These are phyloP conservation scores for Leucophora obtusa DNA, from an alignment of 2,888 invertebrate genomes.

Conservation along the genomic window DNA sequence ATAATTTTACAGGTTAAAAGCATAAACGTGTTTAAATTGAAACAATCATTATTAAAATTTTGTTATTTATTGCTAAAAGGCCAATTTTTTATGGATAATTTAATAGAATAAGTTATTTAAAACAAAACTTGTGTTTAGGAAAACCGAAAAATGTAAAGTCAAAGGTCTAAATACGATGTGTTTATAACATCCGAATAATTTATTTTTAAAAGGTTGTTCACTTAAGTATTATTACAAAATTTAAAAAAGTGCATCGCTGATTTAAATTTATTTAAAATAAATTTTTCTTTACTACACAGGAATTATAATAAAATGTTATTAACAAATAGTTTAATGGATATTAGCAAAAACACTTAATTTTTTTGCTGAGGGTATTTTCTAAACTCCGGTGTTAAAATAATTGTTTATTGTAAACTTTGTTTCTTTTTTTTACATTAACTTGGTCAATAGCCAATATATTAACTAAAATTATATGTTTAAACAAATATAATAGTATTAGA, in stretches of 20 bases:
- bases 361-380: neutral
- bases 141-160: too few species aligned
- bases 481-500: neutral
- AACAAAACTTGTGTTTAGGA: too few species aligned
- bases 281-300: too few species aligned
- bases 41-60: neutral
- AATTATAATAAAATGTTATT: too few species aligned
- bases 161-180: too few species aligned
- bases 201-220: too few species aligned
- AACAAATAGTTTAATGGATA: too few species aligned
- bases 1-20: constrained; percentile 33
- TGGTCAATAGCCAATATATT: neutral
- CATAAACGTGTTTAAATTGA: constrained; percentile 19
- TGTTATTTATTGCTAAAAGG: neutral
- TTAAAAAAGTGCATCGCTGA: too few species aligned
- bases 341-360: neutral
- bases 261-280: too few species aligned
- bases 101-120: neutral
- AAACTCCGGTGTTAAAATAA: neutral
- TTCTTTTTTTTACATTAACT: neutral
- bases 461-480: constrained; percentile 14
- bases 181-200: too few species aligned
- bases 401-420: neutral
- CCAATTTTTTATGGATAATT: neutral
- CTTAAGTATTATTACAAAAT: too few species aligned